Base-by-base conservation (phyloP, 2,113 vertebrate genomes). In the Platycercus adscitus region DNA sequence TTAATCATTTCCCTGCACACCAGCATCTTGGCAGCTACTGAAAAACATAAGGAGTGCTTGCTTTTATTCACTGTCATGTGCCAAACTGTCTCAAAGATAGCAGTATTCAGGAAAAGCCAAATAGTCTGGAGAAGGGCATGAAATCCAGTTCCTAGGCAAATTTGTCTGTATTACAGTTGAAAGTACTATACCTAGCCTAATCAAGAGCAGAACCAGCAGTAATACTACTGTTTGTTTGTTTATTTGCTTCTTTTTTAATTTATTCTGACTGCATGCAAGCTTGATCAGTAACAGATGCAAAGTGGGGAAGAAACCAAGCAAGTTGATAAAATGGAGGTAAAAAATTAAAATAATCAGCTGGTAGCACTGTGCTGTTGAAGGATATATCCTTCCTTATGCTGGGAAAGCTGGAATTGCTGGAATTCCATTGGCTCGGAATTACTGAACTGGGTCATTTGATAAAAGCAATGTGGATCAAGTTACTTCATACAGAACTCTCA, bases 21-120 rank as follows among this genome's bases (percentile, higher is more conserved):
- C 92, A 94, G 95, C 95, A 81, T 96, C 95, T 97, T 98, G 97
- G 97, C 94, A 97, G 95, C 93, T 94, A 96, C 95, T 96, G 92
- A 94, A 97, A 97, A 96, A 93, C 95, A 95, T 96, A 97, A 96
- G 97, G 96, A 97, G 95, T 96, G 93, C 93, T 93, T 97, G 86
- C 88, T 97, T 97, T 97, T 95, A 95, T 96, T 97, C 96, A 97
- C 89, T 76, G 79, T 88, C 93, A 91, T 93, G 86, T 97, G 96
- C 96, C 93, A 96, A 98, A 96, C 81, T 86, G 86, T 97, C 94
- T 97, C 91, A 97, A 97, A 97, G 96, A 84, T 96, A 95, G 94
- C 81, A 95, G 95, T 96, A 87, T 92, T 96, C 92, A 95, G 85
- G 91, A 95, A 86, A 95, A 96, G 89, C 92, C 91, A 96, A 95